Percentiles rank a stretch among this genome's conserved stretches.
phyloP scores from a whole-genome alignment of 1,140 invertebrate genomes.

The Littorina saxatilis region DNA sequence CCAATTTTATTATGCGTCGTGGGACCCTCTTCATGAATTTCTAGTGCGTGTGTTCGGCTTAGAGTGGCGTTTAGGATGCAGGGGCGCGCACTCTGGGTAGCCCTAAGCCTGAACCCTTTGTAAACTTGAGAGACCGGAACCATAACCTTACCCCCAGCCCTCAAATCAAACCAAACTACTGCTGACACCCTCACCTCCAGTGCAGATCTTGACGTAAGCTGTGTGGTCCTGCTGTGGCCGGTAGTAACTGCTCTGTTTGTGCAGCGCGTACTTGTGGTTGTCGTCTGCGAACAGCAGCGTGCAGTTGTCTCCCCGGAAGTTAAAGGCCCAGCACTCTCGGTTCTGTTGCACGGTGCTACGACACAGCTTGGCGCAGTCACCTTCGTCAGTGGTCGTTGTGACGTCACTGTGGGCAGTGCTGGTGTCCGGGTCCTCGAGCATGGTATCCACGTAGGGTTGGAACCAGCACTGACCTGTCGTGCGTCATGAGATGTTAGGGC shows the following conservation, averaged over 20 bases:
- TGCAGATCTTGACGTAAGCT: conserved; percentile 40
- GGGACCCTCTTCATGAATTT: no score
- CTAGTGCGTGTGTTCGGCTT: no score
- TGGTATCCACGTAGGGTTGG: conserved; percentile 3
- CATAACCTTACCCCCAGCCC: no score
- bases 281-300: background rate
- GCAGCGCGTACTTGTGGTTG: conserved; percentile 34
- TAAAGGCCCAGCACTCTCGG: conserved; percentile 41
- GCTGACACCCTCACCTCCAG: conserved; percentile 28
- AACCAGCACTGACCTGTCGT: conserved; percentile 26
- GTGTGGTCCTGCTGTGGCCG: background rate
- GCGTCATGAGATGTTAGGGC: no score
- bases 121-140: no score
- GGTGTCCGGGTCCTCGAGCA: background rate
- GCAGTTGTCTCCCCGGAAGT: background rate
- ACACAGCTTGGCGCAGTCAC: conserved; percentile 38
- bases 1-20: no score
- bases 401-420: background rate
- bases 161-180: background rate
- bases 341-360: background rate
- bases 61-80: no score
- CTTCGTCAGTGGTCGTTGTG: conserved; percentile 2
- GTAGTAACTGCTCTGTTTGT: background rate
- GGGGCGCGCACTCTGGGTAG: no score
- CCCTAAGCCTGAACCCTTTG: no score